Evolutionary conservation across 2,888 invertebrate species (phyloP).

Genomic region (Laothoe populi): DNA sequence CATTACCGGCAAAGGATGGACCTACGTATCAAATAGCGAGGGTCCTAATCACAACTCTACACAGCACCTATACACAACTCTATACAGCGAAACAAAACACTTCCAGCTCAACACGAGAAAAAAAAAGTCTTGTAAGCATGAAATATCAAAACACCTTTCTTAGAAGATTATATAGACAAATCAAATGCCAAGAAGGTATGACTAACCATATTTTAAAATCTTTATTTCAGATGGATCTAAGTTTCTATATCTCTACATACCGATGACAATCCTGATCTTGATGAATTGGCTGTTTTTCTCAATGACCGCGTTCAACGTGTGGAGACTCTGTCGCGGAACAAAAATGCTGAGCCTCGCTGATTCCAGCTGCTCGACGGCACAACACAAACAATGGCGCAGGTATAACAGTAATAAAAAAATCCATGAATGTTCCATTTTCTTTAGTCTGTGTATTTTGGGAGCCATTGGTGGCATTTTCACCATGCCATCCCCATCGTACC

Average conservation of each 20-base stretch:
- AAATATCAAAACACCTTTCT: too few relatives aligned
- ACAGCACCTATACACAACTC: too few relatives aligned
- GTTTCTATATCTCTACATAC: slow-evolving; percentile 39
- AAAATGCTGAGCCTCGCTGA: not conserved
- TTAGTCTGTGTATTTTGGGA: too few relatives aligned
- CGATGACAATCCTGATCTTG: slow-evolving; percentile 37
- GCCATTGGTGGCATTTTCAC: too few relatives aligned
- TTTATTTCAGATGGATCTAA: slow-evolving; percentile 28
- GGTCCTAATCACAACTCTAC: too few relatives aligned
- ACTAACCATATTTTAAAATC: not conserved
- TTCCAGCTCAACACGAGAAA: too few relatives aligned
- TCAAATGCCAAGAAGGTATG: not conserved
- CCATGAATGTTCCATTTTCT: too few relatives aligned
- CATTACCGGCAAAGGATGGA: too few relatives aligned
- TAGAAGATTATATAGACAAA: not conserved
- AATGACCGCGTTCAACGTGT: slow-evolving; percentile 46
- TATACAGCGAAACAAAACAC: too few relatives aligned
- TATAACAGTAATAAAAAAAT: not conserved
- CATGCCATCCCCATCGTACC: too few relatives aligned
- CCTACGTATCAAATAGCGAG: too few relatives aligned
- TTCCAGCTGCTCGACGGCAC: not conserved
- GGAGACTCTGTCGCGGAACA: slow-evolving; percentile 34
- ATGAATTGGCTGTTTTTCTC: slow-evolving; percentile 41
- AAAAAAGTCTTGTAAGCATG: too few relatives aligned
- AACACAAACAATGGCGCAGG: not conserved